Evolutionary conservation across 2,888 invertebrate species (phyloP).

Genomic region (Pediacus dermestoides): DNA sequence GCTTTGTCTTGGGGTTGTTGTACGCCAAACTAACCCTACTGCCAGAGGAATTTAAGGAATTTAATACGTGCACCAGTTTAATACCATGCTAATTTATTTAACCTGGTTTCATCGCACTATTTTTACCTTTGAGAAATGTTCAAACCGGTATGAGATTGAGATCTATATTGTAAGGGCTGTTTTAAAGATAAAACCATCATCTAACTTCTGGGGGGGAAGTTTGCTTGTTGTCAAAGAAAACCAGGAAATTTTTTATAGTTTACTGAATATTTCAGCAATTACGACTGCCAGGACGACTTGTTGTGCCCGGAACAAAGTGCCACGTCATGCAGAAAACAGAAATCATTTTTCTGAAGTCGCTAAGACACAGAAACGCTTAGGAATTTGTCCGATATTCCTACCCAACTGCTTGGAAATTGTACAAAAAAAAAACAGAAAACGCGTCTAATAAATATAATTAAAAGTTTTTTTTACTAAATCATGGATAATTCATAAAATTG

Average conservation of each 20-base stretch:
- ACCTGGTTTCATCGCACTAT: slow-evolving; percentile 14
- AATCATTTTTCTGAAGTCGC: too few relatives aligned
- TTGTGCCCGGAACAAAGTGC: slow-evolving; percentile 1
- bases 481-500: too few relatives aligned
- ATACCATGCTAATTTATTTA: slow-evolving; percentile 30
- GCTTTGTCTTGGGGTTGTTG: slow-evolving; percentile 33
- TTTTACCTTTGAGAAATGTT: slow-evolving; percentile 14
- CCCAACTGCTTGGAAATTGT: too few relatives aligned
- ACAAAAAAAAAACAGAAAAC: too few relatives aligned
- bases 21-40: slow-evolving; percentile 28
- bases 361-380: too few relatives aligned
- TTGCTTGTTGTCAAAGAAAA: slow-evolving; percentile 17
- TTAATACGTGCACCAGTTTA: slow-evolving; percentile 28
- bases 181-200: slow-evolving; percentile 13
- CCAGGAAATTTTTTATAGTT: slow-evolving; percentile 16
- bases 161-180: slow-evolving; percentile 19
- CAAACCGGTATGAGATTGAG: slow-evolving; percentile 11
- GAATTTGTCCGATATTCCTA: too few relatives aligned
- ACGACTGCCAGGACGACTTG: background rate
- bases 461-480: too few relatives aligned
- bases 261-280: slow-evolving; percentile 13
- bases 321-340: slow-evolving; percentile 8
- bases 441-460: too few relatives aligned
- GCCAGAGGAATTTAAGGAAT: slow-evolving; percentile 25
- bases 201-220: slow-evolving; percentile 9